These are phyloP conservation scores for Nesospiza acunhae DNA, from an alignment of 2,113 vertebrate species.

Conservation along the genomic window DNA sequence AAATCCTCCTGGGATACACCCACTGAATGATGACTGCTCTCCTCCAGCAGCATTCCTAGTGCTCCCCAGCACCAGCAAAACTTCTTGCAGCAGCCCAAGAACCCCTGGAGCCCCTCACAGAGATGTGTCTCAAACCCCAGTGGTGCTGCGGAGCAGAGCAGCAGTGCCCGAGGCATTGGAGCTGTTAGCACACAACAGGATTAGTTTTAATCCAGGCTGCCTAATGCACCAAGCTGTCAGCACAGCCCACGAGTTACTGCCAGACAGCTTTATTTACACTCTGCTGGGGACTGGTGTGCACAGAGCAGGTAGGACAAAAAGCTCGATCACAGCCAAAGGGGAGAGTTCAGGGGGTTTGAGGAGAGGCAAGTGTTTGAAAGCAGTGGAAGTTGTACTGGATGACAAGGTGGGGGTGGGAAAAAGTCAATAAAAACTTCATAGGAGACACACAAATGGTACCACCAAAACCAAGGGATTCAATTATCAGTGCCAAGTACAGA, in stretches of 20 bases:
- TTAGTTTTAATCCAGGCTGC: constrained; percentile 53
- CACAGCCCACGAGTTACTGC: background rate
- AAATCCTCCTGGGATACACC: fast-evolving
- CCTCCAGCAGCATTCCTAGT: background rate
- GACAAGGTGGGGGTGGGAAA: background rate
- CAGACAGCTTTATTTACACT: constrained; percentile 4
- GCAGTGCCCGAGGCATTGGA: background rate
- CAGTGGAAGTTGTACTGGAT: background rate
- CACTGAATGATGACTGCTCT: background rate
- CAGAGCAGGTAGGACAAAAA: background rate
- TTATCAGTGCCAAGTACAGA: background rate
- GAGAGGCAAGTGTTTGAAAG: background rate
- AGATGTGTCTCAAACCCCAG: fast-evolving
- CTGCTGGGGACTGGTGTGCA: background rate
- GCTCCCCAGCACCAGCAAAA: background rate
- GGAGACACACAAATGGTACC: background rate
- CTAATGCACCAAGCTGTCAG: constrained; percentile 22
- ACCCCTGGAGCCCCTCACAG: background rate
- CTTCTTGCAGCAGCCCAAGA: background rate
- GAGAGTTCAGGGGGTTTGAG: background rate
- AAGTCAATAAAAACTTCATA: background rate
- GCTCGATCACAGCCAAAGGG: background rate
- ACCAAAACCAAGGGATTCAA: background rate
- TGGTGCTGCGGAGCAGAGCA: background rate
- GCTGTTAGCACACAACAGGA: constrained; percentile 21